Evolutionary conservation across 2,797 vertebrate species (phyloP).

Genomic region (Galagoides demidoff): DNA sequence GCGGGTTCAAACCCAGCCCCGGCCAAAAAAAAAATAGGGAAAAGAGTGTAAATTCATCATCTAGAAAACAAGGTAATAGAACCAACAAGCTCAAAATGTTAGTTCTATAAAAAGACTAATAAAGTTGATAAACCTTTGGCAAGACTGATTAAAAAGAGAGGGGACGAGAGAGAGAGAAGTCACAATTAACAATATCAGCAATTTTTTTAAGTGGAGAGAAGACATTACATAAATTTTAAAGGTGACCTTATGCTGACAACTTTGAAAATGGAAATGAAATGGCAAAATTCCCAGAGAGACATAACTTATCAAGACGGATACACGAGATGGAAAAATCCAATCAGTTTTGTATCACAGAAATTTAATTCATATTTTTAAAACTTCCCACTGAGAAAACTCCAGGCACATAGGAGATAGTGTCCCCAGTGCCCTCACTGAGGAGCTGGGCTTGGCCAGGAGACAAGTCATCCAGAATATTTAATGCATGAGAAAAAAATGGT

Average conservation of each 20-base stretch:
- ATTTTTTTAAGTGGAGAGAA: not conserved
- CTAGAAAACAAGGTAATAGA: not conserved
- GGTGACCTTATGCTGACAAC: not conserved
- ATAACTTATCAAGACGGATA: not conserved
- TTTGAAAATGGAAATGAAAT: rapidly evolving
- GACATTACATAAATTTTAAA: not conserved
- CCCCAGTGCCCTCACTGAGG: rapidly evolving
- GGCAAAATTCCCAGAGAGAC: not conserved
- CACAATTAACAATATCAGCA: not conserved
- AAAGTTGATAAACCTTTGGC: not conserved
- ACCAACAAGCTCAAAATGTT: rapidly evolving
- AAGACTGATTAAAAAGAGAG: not conserved
- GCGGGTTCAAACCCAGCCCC: no score
- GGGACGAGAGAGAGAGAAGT: not conserved
- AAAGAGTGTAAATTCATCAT: rapidly evolving
- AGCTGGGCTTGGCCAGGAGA: rapidly evolving
- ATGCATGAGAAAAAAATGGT: not conserved
- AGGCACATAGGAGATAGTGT: not conserved
- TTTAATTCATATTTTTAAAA: not conserved
- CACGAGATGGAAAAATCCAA: not conserved
- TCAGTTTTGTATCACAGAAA: no score
- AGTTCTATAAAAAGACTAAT: not conserved
- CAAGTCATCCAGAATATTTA: not conserved
- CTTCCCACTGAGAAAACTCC: rapidly evolving
- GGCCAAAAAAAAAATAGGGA: no score